A percentile compares a stretch with the other conserved stretches of the same genome.
Conservation (phyloP, 2,113 vertebrate species). For the Orientallactaga bullata region DNA sequence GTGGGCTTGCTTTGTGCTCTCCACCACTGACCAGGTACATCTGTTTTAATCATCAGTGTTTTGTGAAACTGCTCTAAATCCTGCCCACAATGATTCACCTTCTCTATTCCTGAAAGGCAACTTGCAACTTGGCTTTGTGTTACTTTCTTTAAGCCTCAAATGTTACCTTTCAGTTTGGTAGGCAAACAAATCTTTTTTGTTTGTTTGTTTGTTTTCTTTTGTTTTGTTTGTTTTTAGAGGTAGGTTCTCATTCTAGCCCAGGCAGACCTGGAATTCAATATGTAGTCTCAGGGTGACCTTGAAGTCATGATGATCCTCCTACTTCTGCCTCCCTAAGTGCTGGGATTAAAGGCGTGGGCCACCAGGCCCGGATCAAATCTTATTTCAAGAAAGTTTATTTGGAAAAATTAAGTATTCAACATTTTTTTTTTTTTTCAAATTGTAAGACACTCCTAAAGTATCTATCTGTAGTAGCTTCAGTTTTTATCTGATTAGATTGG, state of each 20-base stretch:
- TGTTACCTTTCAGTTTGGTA: not conserved
- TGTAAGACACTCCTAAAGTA: not conserved
- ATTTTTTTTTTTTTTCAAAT: constrained; percentile 29
- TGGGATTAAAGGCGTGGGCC: too few species aligned
- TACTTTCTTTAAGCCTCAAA: not conserved
- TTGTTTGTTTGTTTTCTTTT: too few species aligned
- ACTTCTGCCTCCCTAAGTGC: too few species aligned
- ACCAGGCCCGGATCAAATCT: too few species aligned
- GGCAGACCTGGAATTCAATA: too few species aligned
- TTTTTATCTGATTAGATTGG: not conserved
- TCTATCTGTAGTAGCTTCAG: not conserved
- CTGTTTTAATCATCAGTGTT: constrained; percentile 20
- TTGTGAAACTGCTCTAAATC: constrained; percentile 24
- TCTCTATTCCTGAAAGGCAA: constrained; percentile 17
- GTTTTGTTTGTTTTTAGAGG: too few species aligned
- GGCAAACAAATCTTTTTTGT: constrained; percentile 44
- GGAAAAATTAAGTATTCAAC: constrained; percentile 25
- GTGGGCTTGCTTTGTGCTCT: not conserved
- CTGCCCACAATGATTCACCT: not conserved
- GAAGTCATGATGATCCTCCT: too few species aligned
- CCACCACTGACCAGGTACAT: not conserved
- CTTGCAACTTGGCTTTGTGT: not conserved
- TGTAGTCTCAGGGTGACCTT: too few species aligned
- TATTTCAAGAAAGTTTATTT: constrained; percentile 43
- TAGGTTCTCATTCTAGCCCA: too few species aligned